Percentiles rank a stretch among this genome's conserved stretches.
These are phyloP conservation scores for Austrofundulus limnaeus DNA, from an alignment of 2,113 vertebrate genomes.

Conservation along the genomic window DNA sequence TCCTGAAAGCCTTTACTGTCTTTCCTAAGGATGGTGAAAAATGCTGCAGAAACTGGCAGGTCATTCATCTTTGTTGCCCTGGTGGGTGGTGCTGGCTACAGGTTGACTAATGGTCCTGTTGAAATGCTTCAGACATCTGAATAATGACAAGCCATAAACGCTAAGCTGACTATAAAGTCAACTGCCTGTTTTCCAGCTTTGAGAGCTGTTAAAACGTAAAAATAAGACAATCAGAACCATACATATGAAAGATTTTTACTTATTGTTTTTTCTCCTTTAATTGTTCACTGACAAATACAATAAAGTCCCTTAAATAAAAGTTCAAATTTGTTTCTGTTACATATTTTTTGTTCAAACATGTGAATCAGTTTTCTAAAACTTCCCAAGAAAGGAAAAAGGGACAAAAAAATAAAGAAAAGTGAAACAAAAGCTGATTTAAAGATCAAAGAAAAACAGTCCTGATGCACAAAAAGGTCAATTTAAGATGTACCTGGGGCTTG, in stretches of 20 bases:
- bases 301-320: no score
- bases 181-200: conserved; percentile 40
- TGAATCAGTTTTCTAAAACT: background rate
- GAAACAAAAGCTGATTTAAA: background rate
- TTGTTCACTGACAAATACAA: no score
- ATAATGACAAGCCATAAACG: conserved; percentile 69
- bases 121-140: conserved; percentile 70
- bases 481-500: conserved; percentile 18
- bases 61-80: conserved; percentile 66
- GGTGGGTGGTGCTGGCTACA: conserved; percentile 65
- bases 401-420: no score
- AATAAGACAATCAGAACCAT: conserved; percentile 21
- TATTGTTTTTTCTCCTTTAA: background rate
- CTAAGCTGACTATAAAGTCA: conserved; percentile 66
- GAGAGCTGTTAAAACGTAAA: conserved; percentile 27
- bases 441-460: conserved; percentile 12
- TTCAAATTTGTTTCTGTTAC: no score
- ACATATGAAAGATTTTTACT: background rate
- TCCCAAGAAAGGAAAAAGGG: background rate
- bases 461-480: conserved; percentile 23
- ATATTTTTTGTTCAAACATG: no score
- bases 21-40: conserved; percentile 55
- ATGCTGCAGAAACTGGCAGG: conserved; percentile 53
- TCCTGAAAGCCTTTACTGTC: conserved; percentile 48
- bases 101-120: conserved; percentile 70